Evolutionary conservation across 2,888 invertebrate genomes (phyloP).

Genomic region (Apamea sordens): DNA sequence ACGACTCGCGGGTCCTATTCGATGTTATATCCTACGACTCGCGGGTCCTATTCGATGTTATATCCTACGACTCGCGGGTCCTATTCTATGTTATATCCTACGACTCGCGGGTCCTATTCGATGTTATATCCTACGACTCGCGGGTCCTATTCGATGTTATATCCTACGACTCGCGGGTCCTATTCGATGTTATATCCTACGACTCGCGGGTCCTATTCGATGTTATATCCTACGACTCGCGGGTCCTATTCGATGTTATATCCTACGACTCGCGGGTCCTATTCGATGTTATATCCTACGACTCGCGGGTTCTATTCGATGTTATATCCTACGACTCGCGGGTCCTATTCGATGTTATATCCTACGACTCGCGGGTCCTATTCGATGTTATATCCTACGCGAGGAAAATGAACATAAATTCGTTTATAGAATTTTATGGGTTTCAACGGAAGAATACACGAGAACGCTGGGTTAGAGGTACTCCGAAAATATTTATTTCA

Average conservation of each 20-base stretch:
- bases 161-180: background rate
- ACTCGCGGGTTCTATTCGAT: too few species aligned
- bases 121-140: background rate
- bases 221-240: too few species aligned
- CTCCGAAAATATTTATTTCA: background rate
- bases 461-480: background rate
- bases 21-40: constrained; percentile 21
- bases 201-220: too few species aligned
- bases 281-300: too few species aligned
- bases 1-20: constrained; percentile 27
- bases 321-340: too few species aligned
- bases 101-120: background rate
- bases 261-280: too few species aligned
- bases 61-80: constrained; percentile 11
- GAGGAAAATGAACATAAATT: constrained; percentile 52
- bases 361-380: constrained; percentile 21
- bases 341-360: too few species aligned
- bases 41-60: constrained; percentile 34
- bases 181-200: too few species aligned
- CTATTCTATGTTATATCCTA: constrained; percentile 23
- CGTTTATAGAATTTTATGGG: constrained; percentile 48
- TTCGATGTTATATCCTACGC: constrained; percentile 21
- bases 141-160: constrained; percentile 35
- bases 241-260: too few species aligned
- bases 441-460: constrained; percentile 15